Evolutionary conservation across 2,888 invertebrate species (phyloP), one percentile per base, ranked within the genome.

Genomic region (Steinernema scapterisci): DNA sequence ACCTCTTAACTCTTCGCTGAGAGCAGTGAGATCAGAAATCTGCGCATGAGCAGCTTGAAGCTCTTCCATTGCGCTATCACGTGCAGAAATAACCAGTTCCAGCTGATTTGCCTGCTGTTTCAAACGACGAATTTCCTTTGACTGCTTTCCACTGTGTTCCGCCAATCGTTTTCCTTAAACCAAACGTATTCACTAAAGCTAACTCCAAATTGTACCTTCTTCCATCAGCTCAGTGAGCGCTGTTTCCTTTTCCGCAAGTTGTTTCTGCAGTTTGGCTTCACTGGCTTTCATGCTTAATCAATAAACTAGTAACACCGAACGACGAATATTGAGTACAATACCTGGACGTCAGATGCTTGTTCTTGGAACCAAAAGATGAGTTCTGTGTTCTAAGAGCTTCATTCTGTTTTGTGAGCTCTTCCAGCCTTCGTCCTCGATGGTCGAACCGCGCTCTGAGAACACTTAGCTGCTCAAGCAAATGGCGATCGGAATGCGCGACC

Each of bases 71-170:
- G 79, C 79, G 16, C 75, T 70, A 51, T 79, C 79, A 6, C 79
- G 70, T 3, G 79, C 79, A 31, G 75, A 73, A 1, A 78, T 71
- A 0, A 79, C 79, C 11, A 77, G 31, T 19, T 79, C 79, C 31
- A 79, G 46, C 45, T 80, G 76, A n/a, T 72, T 75, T 51, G 82
- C 52, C 71, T 83, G 78, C 31, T 77, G 78, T 71, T 81, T 81
- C 51, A 83, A 73, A 70, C 81, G 72, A 31, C 82, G 74, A 43
- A 83, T 83, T 71, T 84, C 84, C 51, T 79, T 79, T 13, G 84
- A 77, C 52, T 84, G 84, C 70, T 83, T 82, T 9, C 79, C 84
- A 45, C 78, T 82, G 46, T 80, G 78, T 23, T 79, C 78, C 0
- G 81, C 82, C 9, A 81, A 73, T 31, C 76, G 77, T 71, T 81